Evolutionary conservation across 2,113 vertebrate genomes (phyloP).

Genomic region (Cyanoderma ruficeps): DNA sequence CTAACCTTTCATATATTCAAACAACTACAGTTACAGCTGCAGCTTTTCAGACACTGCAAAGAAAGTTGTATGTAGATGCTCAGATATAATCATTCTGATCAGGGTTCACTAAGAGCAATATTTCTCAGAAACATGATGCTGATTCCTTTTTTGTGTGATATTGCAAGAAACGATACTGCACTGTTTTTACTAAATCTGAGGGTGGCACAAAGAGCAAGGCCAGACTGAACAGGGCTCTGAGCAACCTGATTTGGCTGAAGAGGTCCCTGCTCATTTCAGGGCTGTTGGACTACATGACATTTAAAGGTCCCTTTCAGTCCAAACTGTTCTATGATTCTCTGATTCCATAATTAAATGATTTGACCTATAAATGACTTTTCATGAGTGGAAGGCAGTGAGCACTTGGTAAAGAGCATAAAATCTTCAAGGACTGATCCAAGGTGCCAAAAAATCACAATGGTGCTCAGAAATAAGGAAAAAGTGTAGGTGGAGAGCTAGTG

Average conservation of each 20-base stretch:
- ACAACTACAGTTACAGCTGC: background rate
- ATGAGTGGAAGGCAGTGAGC: background rate
- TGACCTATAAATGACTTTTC: background rate
- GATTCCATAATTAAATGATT: background rate
- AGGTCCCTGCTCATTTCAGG: background rate
- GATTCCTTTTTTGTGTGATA: background rate
- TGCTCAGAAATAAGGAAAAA: background rate
- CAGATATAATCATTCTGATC: background rate
- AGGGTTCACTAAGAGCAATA: background rate
- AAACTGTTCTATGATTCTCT: background rate
- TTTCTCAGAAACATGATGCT: background rate
- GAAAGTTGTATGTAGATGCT: accelerated
- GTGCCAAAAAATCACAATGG: background rate
- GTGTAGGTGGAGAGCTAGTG: background rate
- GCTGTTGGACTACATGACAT: background rate
- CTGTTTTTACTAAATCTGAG: background rate
- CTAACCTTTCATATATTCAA: background rate
- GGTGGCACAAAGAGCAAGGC: background rate
- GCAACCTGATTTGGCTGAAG: background rate
- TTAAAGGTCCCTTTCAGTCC: background rate
- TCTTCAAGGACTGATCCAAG: background rate
- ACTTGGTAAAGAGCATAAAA: background rate
- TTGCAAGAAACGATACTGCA: background rate
- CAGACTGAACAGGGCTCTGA: background rate
- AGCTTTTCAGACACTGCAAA: background rate